These are phyloP conservation scores for Sciaenops ocellatus DNA, from an alignment of 2,797 vertebrate genomes.

Conservation along the genomic window DNA sequence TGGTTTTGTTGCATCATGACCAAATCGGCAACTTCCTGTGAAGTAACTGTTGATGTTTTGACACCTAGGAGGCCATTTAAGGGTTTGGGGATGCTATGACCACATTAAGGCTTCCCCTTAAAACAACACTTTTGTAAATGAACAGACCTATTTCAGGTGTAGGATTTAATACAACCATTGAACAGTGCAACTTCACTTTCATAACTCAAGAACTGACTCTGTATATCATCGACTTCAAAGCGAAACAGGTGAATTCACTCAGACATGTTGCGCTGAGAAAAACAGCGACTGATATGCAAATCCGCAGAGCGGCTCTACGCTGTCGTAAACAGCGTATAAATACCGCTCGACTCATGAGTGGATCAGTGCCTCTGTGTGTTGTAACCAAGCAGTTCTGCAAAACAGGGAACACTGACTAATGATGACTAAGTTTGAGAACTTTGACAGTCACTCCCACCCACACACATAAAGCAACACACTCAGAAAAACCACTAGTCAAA, in stretches of 20 bases:
- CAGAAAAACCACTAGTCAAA: constrained; percentile 41
- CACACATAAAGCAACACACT: constrained; percentile 2
- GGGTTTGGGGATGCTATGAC: not conserved
- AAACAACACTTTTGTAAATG: not conserved
- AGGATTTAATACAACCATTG: not conserved
- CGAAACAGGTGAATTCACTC: not conserved
- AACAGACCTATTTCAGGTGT: not conserved
- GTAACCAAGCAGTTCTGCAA: constrained; percentile 16
- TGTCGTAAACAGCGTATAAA: not conserved
- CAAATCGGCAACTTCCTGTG: not conserved
- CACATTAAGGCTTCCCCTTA: not conserved
- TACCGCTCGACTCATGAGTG: not conserved
- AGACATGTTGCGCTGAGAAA: not conserved
- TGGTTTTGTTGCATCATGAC: not conserved
- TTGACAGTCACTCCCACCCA: not conserved
- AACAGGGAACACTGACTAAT: constrained; percentile 43
- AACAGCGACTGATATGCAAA: constrained; percentile 5
- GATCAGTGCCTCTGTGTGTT: constrained; percentile 8
- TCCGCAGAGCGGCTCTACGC: not conserved
- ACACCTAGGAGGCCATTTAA: not conserved
- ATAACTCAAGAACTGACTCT: not conserved
- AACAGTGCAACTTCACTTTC: not conserved
- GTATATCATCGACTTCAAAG: not conserved
- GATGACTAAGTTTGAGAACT: constrained; percentile 43
- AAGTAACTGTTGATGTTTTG: not conserved